Conservation (phyloP, 2,113 vertebrate species). For the Nicator chloris region DNA sequence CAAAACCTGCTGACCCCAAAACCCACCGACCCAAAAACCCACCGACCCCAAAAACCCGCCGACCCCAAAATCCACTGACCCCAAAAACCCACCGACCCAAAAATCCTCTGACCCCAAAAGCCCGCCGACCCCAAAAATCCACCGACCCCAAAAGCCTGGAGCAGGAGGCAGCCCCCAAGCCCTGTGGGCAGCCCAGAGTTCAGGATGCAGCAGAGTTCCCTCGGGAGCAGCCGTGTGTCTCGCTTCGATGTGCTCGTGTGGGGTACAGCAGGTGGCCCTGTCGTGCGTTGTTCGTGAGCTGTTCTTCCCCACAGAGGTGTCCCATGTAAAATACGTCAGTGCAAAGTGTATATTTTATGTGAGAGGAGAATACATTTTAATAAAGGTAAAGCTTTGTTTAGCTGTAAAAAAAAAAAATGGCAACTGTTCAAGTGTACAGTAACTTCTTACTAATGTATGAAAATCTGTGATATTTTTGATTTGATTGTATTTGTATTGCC, state of each 20-base stretch:
- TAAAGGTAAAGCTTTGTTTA: slow-evolving; percentile 70
- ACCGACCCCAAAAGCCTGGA: not conserved
- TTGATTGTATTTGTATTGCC: slow-evolving; percentile 71
- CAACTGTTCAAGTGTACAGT: slow-evolving; percentile 71
- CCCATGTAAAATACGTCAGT: slow-evolving; percentile 66
- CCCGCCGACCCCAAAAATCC: too few relatives aligned
- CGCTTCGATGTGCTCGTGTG: slow-evolving; percentile 47
- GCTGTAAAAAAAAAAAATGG: slow-evolving; percentile 59
- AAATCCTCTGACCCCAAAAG: too few relatives aligned
- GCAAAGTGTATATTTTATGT: slow-evolving; percentile 71
- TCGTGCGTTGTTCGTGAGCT: slow-evolving; percentile 63
- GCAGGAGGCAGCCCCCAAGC: too few relatives aligned
- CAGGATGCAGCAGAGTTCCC: not conserved
- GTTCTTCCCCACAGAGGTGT: slow-evolving; percentile 63
- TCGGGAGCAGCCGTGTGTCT: slow-evolving; percentile 11
- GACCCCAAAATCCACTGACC: too few relatives aligned
- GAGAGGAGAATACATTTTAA: slow-evolving; percentile 71
- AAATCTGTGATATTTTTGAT: slow-evolving; percentile 69
- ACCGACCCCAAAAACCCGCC: accelerated
- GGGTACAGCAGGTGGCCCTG: slow-evolving; percentile 49
- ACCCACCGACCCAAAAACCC: not conserved
- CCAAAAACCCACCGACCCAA: too few relatives aligned
- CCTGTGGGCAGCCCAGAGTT: not conserved
- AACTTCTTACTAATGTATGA: slow-evolving; percentile 73
- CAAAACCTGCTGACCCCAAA: not conserved